Conservation (phyloP, 2,113 vertebrate genomes). For the Microtus montanus region DNA sequence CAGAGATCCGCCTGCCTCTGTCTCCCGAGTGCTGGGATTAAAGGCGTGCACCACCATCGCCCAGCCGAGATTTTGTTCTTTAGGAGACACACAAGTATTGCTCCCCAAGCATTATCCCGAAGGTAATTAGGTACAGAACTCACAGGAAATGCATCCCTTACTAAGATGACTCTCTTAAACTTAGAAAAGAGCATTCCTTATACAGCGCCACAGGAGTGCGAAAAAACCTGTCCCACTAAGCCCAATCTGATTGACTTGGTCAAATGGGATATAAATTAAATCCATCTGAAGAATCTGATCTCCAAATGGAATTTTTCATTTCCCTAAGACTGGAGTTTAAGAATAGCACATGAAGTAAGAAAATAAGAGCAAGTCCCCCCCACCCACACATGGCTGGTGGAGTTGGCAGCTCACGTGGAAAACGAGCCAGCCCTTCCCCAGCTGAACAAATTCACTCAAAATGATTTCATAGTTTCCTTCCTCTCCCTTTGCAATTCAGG, state of each 20-base stretch:
- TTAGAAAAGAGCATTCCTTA: not conserved
- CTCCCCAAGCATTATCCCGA: not conserved
- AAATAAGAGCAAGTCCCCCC: conserved; percentile 38
- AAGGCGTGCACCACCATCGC: too few species aligned
- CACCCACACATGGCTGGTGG: not conserved
- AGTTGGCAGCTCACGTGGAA: conserved; percentile 71
- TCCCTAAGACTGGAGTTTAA: conserved; percentile 51
- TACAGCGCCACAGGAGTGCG: not conserved
- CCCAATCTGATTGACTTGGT: conserved; percentile 64
- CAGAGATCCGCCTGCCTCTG: too few species aligned
- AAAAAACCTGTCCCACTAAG: not conserved
- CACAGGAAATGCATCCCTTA: not conserved
- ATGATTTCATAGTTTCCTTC: conserved; percentile 76
- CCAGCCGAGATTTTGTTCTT: conserved; percentile 7
- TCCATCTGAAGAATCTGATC: conserved; percentile 71
- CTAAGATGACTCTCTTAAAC: conserved; percentile 28
- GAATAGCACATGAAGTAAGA: conserved; percentile 53
- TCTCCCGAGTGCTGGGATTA: too few species aligned
- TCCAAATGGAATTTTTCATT: conserved; percentile 70
- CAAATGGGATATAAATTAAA: conserved; percentile 71
- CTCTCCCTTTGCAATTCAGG: conserved; percentile 62
- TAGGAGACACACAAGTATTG: not conserved
- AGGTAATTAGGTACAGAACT: conserved; percentile 44
- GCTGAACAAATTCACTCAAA: conserved; percentile 68
- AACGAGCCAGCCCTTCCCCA: conserved; percentile 49